Conservation (phyloP, 2,888 invertebrate genomes). For the Sarcophaga rosellei region DNA sequence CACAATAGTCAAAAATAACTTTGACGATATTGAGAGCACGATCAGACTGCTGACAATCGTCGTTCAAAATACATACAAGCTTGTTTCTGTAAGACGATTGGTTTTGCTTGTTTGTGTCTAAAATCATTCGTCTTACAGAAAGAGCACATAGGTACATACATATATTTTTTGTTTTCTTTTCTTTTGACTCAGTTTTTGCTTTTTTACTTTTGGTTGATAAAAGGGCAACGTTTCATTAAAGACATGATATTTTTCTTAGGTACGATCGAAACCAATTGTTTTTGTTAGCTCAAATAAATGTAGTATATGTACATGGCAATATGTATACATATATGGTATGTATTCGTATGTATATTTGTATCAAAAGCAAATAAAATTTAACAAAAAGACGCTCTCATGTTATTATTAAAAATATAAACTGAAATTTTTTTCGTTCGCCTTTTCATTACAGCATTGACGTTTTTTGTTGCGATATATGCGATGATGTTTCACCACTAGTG, state of each 20-base stretch:
- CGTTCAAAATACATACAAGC: no score
- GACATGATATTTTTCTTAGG: conserved; percentile 30
- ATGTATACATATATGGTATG: not conserved
- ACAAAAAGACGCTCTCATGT: not conserved
- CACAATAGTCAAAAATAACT: conserved; percentile 28
- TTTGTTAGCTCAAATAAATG: not conserved
- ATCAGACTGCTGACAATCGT: conserved; percentile 23
- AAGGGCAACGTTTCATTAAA: conserved; percentile 62
- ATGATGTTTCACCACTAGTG: not conserved
- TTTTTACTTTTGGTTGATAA: conserved; percentile 4
- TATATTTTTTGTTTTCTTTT: not conserved
- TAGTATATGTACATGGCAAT: not conserved
- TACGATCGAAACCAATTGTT: conserved; percentile 43
- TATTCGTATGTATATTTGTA: conserved; percentile 1
- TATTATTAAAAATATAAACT: conserved; percentile 34
- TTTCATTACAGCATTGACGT: not conserved
- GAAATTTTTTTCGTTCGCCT: conserved; percentile 27
- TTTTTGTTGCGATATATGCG: not conserved
- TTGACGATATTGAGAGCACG: conserved; percentile 61
- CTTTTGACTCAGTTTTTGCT: not conserved
- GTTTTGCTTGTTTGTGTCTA: no score
- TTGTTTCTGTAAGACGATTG: no score
- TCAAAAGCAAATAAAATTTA: conserved; percentile 47
- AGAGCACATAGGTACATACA: no score
- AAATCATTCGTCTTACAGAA: no score